Percentiles rank a stretch among this genome's conserved stretches.
These are phyloP conservation scores for Gavialis gangeticus DNA, from an alignment of 2,113 vertebrate genomes.

Conservation along the genomic window DNA sequence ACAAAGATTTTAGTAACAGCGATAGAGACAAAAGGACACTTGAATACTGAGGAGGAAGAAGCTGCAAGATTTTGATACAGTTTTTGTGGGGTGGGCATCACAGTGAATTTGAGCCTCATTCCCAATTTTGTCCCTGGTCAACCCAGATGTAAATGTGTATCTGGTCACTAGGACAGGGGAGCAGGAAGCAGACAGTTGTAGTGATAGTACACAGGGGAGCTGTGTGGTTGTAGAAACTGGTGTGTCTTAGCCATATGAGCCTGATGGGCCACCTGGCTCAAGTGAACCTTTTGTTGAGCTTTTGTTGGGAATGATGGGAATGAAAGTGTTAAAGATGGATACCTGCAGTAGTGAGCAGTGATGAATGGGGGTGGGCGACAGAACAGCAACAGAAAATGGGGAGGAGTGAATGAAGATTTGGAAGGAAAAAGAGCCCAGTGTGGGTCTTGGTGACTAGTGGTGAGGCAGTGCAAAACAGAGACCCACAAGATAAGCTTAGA, in stretches of 20 bases:
- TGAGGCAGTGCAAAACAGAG: not conserved
- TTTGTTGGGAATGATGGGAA: not conserved
- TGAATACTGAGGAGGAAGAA: not conserved
- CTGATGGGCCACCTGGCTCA: too few species aligned
- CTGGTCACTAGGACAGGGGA: too few species aligned
- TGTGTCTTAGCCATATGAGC: too few species aligned
- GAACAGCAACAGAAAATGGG: not conserved
- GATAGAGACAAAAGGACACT: not conserved
- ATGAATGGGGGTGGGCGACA: not conserved
- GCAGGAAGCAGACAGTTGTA: too few species aligned
- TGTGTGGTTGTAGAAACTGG: too few species aligned
- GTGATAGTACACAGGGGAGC: too few species aligned
- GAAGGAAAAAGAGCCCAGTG: not conserved
- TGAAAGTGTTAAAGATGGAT: not conserved
- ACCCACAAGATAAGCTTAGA: not conserved
- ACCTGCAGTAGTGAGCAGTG: not conserved
- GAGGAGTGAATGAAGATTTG: not conserved
- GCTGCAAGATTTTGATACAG: not conserved
- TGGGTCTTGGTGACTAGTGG: not conserved
- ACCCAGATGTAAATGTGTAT: too few species aligned
- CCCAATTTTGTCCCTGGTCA: too few species aligned
- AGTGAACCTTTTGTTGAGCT: too few species aligned
- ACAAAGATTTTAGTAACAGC: not conserved
- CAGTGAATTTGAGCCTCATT: too few species aligned
- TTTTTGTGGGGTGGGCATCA: not conserved